phyloP scores from a whole-genome alignment of 2,113 vertebrate species.

The Accipiter cooperii region DNA sequence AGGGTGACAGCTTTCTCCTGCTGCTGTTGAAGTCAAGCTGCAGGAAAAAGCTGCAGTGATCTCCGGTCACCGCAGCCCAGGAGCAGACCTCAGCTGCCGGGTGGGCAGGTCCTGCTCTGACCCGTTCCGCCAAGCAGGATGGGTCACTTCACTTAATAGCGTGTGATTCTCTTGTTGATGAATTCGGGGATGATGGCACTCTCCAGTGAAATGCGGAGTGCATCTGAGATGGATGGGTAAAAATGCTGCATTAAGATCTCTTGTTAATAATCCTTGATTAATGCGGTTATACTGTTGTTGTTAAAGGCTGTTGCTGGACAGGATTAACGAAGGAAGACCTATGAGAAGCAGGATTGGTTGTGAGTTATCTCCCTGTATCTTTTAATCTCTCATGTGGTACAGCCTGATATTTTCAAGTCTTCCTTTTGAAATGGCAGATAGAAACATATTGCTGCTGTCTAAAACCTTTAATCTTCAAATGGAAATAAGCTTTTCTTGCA shows the following conservation, averaged over 20 bases:
- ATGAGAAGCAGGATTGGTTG: not conserved
- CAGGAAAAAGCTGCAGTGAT: not conserved
- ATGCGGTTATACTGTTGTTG: not conserved
- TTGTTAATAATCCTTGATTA: constrained; percentile 15
- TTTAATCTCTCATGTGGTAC: constrained; percentile 1
- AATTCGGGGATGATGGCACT: not conserved
- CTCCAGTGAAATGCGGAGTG: fast-evolving
- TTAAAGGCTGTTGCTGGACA: constrained; percentile 15
- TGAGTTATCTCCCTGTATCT: constrained; percentile 31
- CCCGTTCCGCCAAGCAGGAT: not conserved
- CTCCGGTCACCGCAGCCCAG: not conserved
- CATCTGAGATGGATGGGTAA: not conserved
- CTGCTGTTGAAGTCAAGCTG: not conserved
- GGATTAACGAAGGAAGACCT: not conserved
- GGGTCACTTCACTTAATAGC: not conserved
- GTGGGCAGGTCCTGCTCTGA: not conserved
- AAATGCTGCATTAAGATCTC: not conserved
- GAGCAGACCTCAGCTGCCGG: not conserved
- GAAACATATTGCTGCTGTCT: constrained; percentile 47
- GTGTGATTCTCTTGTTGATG: not conserved
- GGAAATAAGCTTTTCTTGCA: constrained; percentile 52
- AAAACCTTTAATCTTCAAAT: constrained; percentile 47
- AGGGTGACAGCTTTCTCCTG: not conserved
- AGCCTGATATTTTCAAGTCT: constrained; percentile 10
- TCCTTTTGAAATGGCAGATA: constrained; percentile 40